Evolutionary conservation across 2,113 vertebrate species (phyloP).

Genomic region (Opisthocomus hoazin): DNA sequence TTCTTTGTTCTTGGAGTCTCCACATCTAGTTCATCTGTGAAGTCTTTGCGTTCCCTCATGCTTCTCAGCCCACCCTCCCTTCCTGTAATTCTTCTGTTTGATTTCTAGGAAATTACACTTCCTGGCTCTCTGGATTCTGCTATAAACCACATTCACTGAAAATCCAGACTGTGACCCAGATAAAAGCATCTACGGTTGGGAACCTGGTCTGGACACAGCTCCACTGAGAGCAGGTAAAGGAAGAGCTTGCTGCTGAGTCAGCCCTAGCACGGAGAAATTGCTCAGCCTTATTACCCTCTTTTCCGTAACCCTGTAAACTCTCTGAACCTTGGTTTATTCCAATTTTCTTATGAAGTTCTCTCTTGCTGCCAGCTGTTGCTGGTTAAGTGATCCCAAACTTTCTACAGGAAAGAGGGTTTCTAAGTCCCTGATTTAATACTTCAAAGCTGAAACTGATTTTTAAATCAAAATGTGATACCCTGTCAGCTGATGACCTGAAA

Average conservation of each 20-base stretch:
- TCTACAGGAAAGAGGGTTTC: background rate
- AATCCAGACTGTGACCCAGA: background rate
- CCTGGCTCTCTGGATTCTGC: background rate
- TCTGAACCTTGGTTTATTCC: background rate
- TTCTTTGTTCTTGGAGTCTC: background rate
- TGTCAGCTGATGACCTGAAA: background rate
- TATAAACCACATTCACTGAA: background rate
- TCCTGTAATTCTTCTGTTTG: background rate
- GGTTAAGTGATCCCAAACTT: background rate
- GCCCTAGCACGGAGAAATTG: background rate
- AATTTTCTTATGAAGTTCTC: background rate
- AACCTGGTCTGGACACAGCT: background rate
- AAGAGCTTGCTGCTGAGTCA: background rate
- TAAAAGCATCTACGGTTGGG: background rate
- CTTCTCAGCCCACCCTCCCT: background rate
- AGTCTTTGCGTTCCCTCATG: background rate
- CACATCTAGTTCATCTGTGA: background rate
- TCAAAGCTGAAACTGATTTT: background rate
- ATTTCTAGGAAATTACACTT: slow-evolving; percentile 27
- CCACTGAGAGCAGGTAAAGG: background rate
- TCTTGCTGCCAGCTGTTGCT: background rate
- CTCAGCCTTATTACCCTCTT: background rate
- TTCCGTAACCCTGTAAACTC: background rate
- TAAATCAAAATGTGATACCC: background rate
- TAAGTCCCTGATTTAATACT: background rate